A percentile compares a stretch with the other conserved stretches of the same genome.
Evolutionary conservation across 2,113 vertebrate genomes (phyloP).

Genomic region (Hemiprocne comata): DNA sequence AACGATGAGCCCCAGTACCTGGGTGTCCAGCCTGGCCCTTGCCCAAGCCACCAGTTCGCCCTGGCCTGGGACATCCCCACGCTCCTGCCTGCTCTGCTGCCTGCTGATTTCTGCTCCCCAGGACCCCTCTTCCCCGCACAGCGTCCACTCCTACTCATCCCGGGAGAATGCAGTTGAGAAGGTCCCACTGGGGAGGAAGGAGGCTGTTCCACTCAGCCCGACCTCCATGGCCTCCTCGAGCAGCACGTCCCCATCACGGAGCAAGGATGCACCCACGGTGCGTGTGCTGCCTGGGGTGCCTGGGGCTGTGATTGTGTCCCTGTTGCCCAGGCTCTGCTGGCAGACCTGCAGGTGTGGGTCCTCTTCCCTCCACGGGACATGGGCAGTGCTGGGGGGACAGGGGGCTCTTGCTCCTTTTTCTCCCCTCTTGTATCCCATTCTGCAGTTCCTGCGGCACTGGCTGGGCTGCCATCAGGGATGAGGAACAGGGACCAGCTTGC

Average conservation of each 20-base stretch:
- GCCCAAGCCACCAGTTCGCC: neutral
- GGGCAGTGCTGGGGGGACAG: neutral
- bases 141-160: conserved; percentile 89
- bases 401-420: neutral
- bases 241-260: conserved; percentile 83
- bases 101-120: conserved; percentile 17
- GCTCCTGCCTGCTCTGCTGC: neutral
- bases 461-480: neutral
- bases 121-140: conserved; percentile 91
- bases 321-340: accelerated
- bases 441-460: accelerated
- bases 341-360: accelerated
- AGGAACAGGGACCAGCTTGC: accelerated
- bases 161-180: conserved; percentile 90
- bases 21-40: neutral
- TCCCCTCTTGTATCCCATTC: accelerated
- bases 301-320: neutral
- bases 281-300: accelerated
- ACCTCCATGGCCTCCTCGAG: conserved; percentile 89
- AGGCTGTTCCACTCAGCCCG: conserved; percentile 83
- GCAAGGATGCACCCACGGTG: conserved; percentile 83
- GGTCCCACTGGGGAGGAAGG: conserved; percentile 82
- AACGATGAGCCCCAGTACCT: neutral
- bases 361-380: neutral
- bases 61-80: accelerated